phyloP scores from a whole-genome alignment of 1,140 invertebrate species.

The Macrosteles quadrilineatus region DNA sequence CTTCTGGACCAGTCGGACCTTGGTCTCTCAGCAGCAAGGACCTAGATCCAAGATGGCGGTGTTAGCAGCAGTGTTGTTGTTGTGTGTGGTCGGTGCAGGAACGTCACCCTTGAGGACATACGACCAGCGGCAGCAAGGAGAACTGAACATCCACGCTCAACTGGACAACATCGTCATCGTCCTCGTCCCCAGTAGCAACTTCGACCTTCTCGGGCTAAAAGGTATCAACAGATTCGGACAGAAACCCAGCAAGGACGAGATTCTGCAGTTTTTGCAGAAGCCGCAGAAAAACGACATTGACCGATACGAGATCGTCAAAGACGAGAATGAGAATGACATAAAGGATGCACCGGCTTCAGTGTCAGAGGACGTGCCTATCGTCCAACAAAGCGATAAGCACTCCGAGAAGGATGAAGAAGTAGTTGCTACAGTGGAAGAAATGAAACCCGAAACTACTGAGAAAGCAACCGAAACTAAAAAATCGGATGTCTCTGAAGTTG shows the following conservation, averaged over 20 bases:
- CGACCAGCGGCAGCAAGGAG: conserved; percentile 54
- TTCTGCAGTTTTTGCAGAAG: conserved; percentile 12
- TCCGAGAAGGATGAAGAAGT: conserved; percentile 6
- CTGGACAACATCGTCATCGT: conserved; percentile 53
- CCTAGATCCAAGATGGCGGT: too few species aligned
- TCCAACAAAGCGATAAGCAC: not conserved
- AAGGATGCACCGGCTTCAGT: not conserved
- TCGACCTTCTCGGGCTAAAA: conserved; percentile 15
- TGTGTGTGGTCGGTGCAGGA: not conserved
- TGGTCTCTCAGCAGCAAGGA: too few species aligned
- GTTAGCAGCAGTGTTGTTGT: too few species aligned
- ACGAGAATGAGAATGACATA: not conserved
- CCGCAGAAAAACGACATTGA: not conserved
- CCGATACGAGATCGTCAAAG: not conserved
- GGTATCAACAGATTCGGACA: not conserved
- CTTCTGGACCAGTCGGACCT: too few species aligned
- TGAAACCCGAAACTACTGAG: not conserved
- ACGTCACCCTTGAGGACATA: conserved; percentile 38
- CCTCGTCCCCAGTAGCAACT: conserved; percentile 35
- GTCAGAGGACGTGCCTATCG: not conserved
- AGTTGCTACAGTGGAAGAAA: conserved; percentile 11
- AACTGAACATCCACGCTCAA: conserved; percentile 51
- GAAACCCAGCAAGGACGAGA: not conserved
- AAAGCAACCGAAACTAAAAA: not conserved
- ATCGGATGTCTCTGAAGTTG: not conserved